phyloP scores from a whole-genome alignment of 2,888 invertebrate species.

The Buathra laborator region DNA sequence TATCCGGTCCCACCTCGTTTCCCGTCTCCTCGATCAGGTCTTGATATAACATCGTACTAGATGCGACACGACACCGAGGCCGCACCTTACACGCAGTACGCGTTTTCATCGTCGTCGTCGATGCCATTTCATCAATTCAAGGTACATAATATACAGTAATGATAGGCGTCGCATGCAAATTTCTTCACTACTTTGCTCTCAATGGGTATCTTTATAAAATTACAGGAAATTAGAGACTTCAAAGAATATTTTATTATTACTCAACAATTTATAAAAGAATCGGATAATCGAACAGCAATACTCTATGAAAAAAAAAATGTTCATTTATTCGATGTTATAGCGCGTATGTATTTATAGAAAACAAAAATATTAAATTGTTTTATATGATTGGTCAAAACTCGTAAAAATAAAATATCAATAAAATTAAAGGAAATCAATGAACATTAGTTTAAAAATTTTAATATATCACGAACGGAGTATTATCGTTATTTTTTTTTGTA shows the following conservation, averaged over 20 bases:
- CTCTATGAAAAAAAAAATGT: too few relatives aligned
- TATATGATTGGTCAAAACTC: too few relatives aligned
- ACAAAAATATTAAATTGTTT: too few relatives aligned
- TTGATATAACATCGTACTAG: slow-evolving; percentile 71
- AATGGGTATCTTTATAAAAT: background rate
- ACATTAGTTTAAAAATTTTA: too few relatives aligned
- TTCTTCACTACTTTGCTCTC: background rate
- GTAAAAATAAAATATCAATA: too few relatives aligned
- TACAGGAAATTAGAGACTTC: background rate
- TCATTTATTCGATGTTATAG: too few relatives aligned
- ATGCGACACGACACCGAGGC: slow-evolving; percentile 72
- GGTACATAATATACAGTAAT: slow-evolving; percentile 51
- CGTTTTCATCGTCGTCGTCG: slow-evolving; percentile 31
- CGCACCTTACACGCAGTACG: slow-evolving; percentile 69
- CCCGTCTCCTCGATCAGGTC: slow-evolving; percentile 75
- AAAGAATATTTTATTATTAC: background rate
- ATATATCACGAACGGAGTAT: too few relatives aligned
- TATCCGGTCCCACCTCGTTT: slow-evolving; percentile 73
- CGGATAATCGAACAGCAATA: too few relatives aligned
- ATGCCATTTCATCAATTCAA: slow-evolving; percentile 67
- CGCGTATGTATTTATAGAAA: too few relatives aligned
- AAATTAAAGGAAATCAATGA: too few relatives aligned
- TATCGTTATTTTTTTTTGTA: too few relatives aligned
- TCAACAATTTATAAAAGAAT: background rate
- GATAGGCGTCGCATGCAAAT: slow-evolving; percentile 34